phyloP scores from a whole-genome alignment of 1,140 invertebrate genomes.

The Triops longicaudatus region DNA sequence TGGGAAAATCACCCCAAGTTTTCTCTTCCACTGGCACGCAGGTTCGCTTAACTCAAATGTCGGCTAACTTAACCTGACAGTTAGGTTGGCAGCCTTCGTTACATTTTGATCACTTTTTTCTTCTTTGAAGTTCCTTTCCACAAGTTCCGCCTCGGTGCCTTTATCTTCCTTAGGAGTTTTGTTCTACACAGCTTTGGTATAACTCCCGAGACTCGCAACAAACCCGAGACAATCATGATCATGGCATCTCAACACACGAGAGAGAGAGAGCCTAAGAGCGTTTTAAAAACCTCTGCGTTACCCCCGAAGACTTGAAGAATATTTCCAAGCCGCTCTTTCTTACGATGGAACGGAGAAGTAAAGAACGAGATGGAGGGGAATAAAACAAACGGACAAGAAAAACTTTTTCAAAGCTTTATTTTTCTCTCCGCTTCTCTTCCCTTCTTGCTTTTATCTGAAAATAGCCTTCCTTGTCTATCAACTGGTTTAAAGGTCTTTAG shows the following conservation, averaged over 20 bases:
- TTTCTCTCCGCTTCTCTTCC: background rate
- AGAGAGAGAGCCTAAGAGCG: no score
- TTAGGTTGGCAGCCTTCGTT: no score
- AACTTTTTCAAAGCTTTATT: conserved; percentile 19
- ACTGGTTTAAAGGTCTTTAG: conserved; percentile 13
- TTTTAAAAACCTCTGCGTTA: no score
- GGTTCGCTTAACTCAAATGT: no score
- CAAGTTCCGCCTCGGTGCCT: conserved; percentile 1
- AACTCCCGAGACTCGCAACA: background rate
- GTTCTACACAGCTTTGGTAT: background rate
- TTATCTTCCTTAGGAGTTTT: no score
- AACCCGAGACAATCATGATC: conserved; percentile 3
- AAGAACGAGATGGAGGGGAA: conserved; percentile 22
- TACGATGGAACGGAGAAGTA: conserved; percentile 22
- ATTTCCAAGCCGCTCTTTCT: no score
- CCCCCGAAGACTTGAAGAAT: no score
- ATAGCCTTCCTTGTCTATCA: conserved; percentile 15
- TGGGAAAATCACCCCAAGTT: no score
- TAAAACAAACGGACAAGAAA: conserved; percentile 28
- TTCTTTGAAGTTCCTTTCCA: background rate
- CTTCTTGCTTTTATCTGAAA: background rate
- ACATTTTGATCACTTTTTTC: background rate
- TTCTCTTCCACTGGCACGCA: no score
- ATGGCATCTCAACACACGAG: conserved; percentile 1
- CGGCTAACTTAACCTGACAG: no score